Evolutionary conservation across 2,888 invertebrate species (phyloP).

Genomic region (Corbicula japonica): DNA sequence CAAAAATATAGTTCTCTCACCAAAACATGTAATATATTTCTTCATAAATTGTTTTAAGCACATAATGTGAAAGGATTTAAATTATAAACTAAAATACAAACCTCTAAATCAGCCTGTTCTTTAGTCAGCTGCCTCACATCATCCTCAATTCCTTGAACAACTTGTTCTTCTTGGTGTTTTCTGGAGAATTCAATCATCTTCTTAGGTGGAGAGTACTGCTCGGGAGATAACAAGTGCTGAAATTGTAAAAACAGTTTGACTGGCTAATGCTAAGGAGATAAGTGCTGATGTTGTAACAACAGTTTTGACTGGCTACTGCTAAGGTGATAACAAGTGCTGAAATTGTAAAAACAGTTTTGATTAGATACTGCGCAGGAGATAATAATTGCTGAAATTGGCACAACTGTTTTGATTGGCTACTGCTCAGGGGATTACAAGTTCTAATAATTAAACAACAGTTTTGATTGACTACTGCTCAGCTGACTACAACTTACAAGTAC

Average conservation of each 20-base stretch:
- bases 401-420: too few species aligned
- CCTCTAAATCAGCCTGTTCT: conserved; percentile 85
- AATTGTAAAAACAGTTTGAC: too few species aligned
- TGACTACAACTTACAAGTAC: too few species aligned
- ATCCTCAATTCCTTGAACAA: conserved; percentile 82
- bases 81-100: conserved; percentile 48
- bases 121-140: conserved; percentile 82
- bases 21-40: not conserved
- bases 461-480: conserved; percentile 80
- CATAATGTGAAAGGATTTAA: not conserved
- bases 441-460: not conserved
- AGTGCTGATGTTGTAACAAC: not conserved
- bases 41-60: not conserved
- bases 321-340: conserved; percentile 83
- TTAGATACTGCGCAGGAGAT: conserved; percentile 83
- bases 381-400: conserved; percentile 82
- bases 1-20: not conserved
- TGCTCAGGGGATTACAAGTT: not conserved
- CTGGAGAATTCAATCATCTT: conserved; percentile 86
- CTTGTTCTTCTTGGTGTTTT: conserved; percentile 83
- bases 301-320: conserved; percentile 73
- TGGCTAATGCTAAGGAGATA: not conserved
- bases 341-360: too few species aligned
- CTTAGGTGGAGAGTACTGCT: conserved; percentile 84
- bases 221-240: conserved; percentile 83